Base-by-base conservation (phyloP, 2,888 invertebrate genomes). In the Torymus aiolomorphi region DNA sequence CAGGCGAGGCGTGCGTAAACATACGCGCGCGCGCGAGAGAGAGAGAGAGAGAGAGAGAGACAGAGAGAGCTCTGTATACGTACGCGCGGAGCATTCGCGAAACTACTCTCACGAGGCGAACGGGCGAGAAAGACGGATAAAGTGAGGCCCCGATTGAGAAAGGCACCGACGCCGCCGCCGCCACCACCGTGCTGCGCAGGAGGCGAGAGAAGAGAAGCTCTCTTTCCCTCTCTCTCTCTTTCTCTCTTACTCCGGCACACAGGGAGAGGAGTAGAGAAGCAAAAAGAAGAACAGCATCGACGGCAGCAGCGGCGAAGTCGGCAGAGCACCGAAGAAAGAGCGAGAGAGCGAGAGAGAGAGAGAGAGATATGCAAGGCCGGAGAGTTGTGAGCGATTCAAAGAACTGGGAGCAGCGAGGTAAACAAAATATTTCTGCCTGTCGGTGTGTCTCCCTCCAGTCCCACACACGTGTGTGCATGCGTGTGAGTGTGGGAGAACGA, bases 371-470 rank as follows among this genome's bases (percentile, higher is more conserved):
- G 74, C 70, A 76, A 76, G 78, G 76, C 63, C 76, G 72, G 54
- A 61, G 63, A 71, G 70, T 61, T 54, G 66, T 69, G 84, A 83
- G 85, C 87, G 87, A 89, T 89, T 89, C 89, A 89, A 88, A 89
- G 88, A 89, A 89, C 88, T 87, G 86, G 84, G 85, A 86, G 84
- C 82, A 81, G 85, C 86, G 89, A 88, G 86, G 88, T 89, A 89
- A 90, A 89, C 88, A 89, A 90, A 89, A 89, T 89, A 89, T 88
- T 89, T 88, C 85, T 87, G 86, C 85, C 63, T 66, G 83, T 83
- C 84, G 84, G 85, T 85, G 84, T 63, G 80, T 73, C 66, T 71
- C 49, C 20, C 77, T 71, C 78, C 66, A 61, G 31, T 18, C 73
- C 56, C 16, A 66, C 69, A 20, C 52, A 74, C 42, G 54, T 67